Evolutionary conservation across 2,888 invertebrate genomes (phyloP), one percentile per base, ranked within the genome.

Genomic region (Chloroclystis v-ata): DNA sequence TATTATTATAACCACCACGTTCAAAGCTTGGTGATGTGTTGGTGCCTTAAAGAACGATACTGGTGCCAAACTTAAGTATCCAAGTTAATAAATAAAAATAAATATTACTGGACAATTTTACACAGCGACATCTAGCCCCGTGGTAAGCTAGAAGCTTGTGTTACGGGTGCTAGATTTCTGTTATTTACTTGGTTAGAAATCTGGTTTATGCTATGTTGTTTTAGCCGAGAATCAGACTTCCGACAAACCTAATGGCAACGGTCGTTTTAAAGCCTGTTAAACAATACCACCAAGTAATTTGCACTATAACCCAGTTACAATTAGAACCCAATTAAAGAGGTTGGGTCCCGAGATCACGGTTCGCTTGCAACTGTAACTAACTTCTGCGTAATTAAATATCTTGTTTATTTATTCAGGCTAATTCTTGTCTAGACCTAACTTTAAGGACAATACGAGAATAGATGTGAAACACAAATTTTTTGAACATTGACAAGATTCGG

Each of bases 351-450:
- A 37, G 49, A 50, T 50, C 49, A 43, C 29, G 43, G 49, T 50
- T 43, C 46, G 46, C 46, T 49, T 49, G 44, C 24, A 42, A 37
- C 37, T 29, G 41, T 42, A 37, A 43, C 49, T 43, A 43, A 50
- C 46, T 46, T 46, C 46, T 43, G 42, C 24, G 16, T 46, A 50
- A 50, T 46, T 50, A 47, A 47, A 50, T 49, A 42, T 43, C 49
- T 35, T 50, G 39, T 47, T 50, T 50, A 46, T 50, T 50, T 43
- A 50, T 50, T 50, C 42, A 50, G 26, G 46, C 42, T 43, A 43
- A 50, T 50, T 50, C 42, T 43, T 46, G 50, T 40, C 50, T 50
- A 46, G 50, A 50, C 39, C 35, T 16, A 10, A 28, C 20, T 20
- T 20, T 20, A 2, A 5, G 5, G 5, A 5, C 20, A 4, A 20